A percentile compares a stretch with the other conserved stretches of the same genome.
Evolutionary conservation across 2,888 invertebrate species (phyloP).

Genomic region (Agrochola circellaris): DNA sequence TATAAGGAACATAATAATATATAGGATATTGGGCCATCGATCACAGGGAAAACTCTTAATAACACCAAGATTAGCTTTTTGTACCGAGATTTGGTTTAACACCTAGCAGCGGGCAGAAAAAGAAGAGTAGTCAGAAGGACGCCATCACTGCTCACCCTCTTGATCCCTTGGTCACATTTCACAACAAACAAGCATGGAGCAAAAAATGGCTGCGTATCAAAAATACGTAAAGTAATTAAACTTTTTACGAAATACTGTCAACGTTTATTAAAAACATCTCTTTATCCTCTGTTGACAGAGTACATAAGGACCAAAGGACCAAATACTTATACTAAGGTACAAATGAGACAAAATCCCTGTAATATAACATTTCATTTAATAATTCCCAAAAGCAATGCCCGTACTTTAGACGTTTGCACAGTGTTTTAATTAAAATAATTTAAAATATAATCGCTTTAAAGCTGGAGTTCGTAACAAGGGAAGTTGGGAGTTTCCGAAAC

Average conservation of each 20-base stretch:
- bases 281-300: conserved; percentile 30
- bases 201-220: background rate
- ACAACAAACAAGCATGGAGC: background rate
- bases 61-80: no score
- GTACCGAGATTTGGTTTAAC: no score
- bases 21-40: background rate
- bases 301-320: conserved; percentile 19
- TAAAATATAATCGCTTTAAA: conserved; percentile 91
- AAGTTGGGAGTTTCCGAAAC: conserved; percentile 87
- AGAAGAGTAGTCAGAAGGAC: background rate
- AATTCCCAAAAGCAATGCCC: conserved; percentile 74
- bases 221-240: conserved; percentile 6
- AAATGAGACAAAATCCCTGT: conserved; percentile 33
- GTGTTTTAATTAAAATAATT: conserved; percentile 91
- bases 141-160: background rate
- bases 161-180: background rate
- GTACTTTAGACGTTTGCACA: conserved; percentile 84
- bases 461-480: conserved; percentile 87
- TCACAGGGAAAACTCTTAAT: background rate
- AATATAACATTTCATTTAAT: conserved; percentile 74
- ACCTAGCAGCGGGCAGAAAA: background rate
- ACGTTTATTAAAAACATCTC: conserved; percentile 38
- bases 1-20: no score
- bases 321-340: conserved; percentile 14
- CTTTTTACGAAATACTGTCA: conserved; percentile 17